These are phyloP conservation scores for Drosophila mayri DNA, from an alignment of 1,140 invertebrate genomes.

Conservation along the genomic window DNA sequence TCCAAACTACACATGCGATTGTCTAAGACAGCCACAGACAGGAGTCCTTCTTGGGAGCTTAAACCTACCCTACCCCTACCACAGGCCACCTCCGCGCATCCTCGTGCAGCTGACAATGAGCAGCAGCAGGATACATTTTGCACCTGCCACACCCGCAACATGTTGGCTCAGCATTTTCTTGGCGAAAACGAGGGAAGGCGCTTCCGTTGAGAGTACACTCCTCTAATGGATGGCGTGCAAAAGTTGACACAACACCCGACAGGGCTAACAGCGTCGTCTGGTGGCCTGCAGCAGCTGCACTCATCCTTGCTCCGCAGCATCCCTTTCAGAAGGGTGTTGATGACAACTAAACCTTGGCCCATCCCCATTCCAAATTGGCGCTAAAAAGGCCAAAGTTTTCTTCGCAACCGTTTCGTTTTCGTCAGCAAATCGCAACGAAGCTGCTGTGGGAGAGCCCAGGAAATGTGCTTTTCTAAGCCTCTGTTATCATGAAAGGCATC, in stretches of 20 bases:
- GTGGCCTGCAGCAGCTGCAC: constrained; percentile 67
- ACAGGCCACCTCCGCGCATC: constrained; percentile 16
- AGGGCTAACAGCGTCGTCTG: constrained; percentile 71
- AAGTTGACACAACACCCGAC: constrained; percentile 80
- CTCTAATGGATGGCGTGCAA: constrained; percentile 76
- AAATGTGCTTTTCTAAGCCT: background rate
- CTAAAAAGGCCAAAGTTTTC: constrained; percentile 74
- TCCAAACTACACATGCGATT: constrained; percentile 73
- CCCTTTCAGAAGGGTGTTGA: constrained; percentile 32
- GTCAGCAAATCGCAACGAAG: constrained; percentile 63
- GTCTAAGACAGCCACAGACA: constrained; percentile 66
- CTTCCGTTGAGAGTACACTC: constrained; percentile 28
- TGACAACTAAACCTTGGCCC: constrained; percentile 34
- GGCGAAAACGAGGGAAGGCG: constrained; percentile 8
- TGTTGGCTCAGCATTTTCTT: constrained; percentile 71
- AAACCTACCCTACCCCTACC: background rate
- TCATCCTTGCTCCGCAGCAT: constrained; percentile 4
- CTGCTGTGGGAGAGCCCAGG: constrained; percentile 19
- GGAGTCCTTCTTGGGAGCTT: constrained; percentile 42
- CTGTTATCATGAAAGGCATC: constrained; percentile 4
- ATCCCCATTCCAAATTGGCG: constrained; percentile 1
- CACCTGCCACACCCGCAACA: constrained; percentile 67
- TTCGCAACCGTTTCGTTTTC: constrained; percentile 69
- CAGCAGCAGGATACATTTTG: constrained; percentile 81
- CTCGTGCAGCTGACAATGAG: constrained; percentile 73